Evolutionary conservation across 2,113 vertebrate species (phyloP), one percentile per base, ranked within the genome.

Genomic region (Ellobius talpinus): DNA sequence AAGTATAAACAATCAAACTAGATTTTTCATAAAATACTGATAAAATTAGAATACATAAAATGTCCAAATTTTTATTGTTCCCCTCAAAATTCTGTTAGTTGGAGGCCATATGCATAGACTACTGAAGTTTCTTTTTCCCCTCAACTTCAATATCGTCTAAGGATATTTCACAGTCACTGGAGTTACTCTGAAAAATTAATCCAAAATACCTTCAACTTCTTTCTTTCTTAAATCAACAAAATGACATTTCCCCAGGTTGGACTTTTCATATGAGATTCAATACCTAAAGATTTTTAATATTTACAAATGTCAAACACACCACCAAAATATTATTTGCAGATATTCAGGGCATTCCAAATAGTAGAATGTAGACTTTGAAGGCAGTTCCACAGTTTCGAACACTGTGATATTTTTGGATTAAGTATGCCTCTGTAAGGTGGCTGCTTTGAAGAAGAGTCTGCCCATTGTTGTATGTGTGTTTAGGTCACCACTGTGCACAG

Each of bases 301-400:
- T 96, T 97, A 87, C 77, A 96, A 90, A 97, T 91, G 90, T 97
- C 94, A 97, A 88, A 90, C 93, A 21, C 2, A 86, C 36, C 86
- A 96, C 82, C 77, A 90, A 95, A 95, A 73, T 73, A 96, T 96
- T 93, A 93, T 89, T 93, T 92, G 63, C 47, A 89, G 72, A 68
- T 92, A 65, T 90, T 87, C 90, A 88, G 42, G 47, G 23, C 79
- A 91, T 92, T 92, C 66, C 31, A 74, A 93, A 96, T 72, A 93
- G 50, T 72, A 31, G 76, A 88, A 87, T 66, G 65, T 55, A 74
- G 90, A 77, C 17, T 42, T 96, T 91, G 58, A 88, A 89, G 66
- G 26, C 36, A 91, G 92, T 76, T 90, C 17, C 5, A 78, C 91
- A 65, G 47, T 91, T 89, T 66, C 91, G 66, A 94, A 78, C 76